phyloP scores from a whole-genome alignment of 2,888 invertebrate species.

The Acanthopleura granulata region DNA sequence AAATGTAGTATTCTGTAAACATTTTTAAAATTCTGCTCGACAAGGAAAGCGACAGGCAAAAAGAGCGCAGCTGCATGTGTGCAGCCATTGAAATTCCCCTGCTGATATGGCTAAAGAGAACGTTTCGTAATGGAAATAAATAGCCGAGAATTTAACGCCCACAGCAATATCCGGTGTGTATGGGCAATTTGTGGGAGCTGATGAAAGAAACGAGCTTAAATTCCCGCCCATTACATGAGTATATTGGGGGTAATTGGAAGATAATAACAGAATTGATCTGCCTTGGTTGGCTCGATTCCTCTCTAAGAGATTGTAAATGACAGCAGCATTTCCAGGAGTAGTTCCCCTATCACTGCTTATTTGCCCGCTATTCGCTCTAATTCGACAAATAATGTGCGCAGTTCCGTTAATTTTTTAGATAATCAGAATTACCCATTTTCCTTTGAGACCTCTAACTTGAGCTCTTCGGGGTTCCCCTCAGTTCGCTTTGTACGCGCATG shows the following conservation, averaged over 20 bases:
- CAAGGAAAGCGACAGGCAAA: too few species aligned
- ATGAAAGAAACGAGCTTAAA: slow-evolving; percentile 10
- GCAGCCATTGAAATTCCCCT: too few species aligned
- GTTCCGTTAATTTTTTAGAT: slow-evolving; percentile 11
- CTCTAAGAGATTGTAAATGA: slow-evolving; percentile 13
- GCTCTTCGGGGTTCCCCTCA: too few species aligned
- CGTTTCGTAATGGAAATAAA: neutral
- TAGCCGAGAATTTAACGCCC: slow-evolving; percentile 1
- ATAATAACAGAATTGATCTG: neutral
- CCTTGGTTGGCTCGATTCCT: neutral
- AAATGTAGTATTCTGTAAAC: too few species aligned
- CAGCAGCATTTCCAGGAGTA: neutral
- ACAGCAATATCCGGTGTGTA: slow-evolving; percentile 5
- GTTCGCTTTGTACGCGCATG: too few species aligned
- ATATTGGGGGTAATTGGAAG: neutral
- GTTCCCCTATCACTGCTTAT: slow-evolving; percentile 9
- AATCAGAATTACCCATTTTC: neutral
- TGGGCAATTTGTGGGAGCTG: neutral
- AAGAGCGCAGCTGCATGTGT: too few species aligned
- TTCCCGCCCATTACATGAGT: slow-evolving; percentile 5
- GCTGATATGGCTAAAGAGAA: too few species aligned
- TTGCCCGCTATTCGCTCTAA: slow-evolving; percentile 1
- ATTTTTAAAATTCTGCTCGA: too few species aligned
- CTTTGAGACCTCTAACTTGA: neutral
- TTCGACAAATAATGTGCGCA: slow-evolving; percentile 1